Percentiles rank a stretch among this genome's conserved stretches.
These are phyloP conservation scores for Bacillus rossius DNA, from an alignment of 1,140 invertebrate genomes.

Conservation along the genomic window DNA sequence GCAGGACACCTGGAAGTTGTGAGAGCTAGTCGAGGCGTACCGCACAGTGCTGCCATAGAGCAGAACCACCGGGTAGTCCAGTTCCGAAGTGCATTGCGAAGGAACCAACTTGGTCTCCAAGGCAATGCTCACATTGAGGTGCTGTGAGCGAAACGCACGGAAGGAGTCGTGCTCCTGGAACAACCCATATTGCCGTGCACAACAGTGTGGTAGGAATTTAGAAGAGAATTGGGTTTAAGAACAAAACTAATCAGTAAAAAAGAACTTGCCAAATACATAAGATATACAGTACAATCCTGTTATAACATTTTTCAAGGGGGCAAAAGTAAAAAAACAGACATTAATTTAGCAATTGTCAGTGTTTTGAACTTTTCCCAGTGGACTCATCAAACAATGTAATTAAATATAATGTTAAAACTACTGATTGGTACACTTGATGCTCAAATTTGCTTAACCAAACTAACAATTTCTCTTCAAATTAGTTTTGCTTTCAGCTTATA, in stretches of 20 bases:
- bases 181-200: background rate
- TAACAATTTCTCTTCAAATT: no score
- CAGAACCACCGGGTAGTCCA: conserved; percentile 69
- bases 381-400: no score
- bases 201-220: background rate
- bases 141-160: conserved; percentile 89
- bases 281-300: background rate
- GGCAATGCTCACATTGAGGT: conserved; percentile 80
- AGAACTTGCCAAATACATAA: background rate
- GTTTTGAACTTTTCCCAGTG: no score
- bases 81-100: conserved; percentile 45
- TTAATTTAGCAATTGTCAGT: no score
- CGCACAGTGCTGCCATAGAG: conserved; percentile 87
- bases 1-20: no score
- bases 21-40: conserved; percentile 27
- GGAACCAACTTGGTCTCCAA: conserved; percentile 73
- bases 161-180: conserved; percentile 74
- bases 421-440: no score
- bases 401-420: no score
- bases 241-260: background rate
- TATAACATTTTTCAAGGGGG: no score
- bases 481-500: no score
- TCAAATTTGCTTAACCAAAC: no score
- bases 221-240: background rate
- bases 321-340: no score